Conservation (phyloP, 2,797 vertebrate species). For the Tangara arthus region DNA sequence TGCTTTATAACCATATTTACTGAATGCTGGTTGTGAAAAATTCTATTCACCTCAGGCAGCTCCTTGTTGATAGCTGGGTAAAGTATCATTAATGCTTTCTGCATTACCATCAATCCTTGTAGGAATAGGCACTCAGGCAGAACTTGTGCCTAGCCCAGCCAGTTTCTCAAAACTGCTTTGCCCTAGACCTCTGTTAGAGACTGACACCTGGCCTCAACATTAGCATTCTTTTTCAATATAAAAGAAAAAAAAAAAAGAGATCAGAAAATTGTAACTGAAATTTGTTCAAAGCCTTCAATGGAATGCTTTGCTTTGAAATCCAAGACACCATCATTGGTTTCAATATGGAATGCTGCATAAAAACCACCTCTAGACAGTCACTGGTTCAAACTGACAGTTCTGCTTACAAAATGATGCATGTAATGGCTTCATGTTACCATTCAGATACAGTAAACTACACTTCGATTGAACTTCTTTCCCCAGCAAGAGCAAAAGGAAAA, state of each 20-base stretch:
- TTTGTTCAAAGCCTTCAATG: neutral
- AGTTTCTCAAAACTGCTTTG: conserved; percentile 8
- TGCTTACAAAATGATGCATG: neutral
- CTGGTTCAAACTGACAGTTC: neutral
- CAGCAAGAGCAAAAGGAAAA: neutral
- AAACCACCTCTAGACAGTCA: neutral
- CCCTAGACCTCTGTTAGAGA: neutral
- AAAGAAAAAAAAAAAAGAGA: neutral
- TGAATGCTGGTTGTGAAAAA: conserved; percentile 51
- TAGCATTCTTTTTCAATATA: neutral
- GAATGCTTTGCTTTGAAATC: neutral
- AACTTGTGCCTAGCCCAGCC: neutral
- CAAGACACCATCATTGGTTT: neutral
- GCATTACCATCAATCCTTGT: conserved; percentile 59
- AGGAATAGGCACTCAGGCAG: conserved; percentile 32
- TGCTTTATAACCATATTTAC: conserved; percentile 58
- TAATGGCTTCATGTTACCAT: neutral
- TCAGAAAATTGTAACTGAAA: neutral
- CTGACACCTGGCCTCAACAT: neutral
- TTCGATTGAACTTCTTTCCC: neutral
- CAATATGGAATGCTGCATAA: neutral
- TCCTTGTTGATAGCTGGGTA: conserved; percentile 53
- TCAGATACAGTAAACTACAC: neutral
- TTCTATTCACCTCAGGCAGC: conserved; percentile 45
- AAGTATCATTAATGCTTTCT: conserved; percentile 52